Conservation (phyloP, 2,888 invertebrate genomes). For the Eulithis testata region DNA sequence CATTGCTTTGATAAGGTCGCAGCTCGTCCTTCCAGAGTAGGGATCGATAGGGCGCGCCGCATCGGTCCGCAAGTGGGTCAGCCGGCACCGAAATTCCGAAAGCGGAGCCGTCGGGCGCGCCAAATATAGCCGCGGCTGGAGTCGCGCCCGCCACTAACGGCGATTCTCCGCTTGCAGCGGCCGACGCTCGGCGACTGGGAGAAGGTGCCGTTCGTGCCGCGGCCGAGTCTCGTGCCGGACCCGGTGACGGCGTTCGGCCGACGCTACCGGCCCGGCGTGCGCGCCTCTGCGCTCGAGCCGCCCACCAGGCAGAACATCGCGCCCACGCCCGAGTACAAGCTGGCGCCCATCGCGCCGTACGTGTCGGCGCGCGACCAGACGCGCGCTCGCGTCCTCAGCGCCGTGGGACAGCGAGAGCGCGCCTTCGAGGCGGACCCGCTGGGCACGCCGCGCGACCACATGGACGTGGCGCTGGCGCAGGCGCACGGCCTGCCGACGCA, state of each 20-base stretch:
- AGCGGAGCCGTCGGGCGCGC: conserved; percentile 81
- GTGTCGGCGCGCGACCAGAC: conserved; percentile 88
- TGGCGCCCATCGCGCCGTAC: conserved; percentile 87
- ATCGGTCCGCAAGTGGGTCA: conserved; percentile 75
- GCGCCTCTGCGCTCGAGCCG: conserved; percentile 79
- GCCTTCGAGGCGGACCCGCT: conserved; percentile 84
- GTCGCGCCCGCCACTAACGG: conserved; percentile 79
- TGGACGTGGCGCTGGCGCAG: conserved; percentile 87
- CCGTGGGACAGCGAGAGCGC: conserved; percentile 85
- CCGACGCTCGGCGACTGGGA: conserved; percentile 92
- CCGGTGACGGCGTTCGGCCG: conserved; percentile 94
- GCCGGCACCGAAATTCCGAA: conserved; percentile 68
- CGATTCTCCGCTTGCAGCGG: conserved; percentile 88
- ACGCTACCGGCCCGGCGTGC: conserved; percentile 80
- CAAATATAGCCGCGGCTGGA: conserved; percentile 85
- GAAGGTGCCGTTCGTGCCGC: conserved; percentile 93
- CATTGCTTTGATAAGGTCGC: conserved; percentile 68
- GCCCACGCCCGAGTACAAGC: conserved; percentile 84
- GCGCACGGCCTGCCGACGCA: conserved; percentile 84
- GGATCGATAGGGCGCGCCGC: conserved; percentile 48
- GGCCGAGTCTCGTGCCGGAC: conserved; percentile 93
- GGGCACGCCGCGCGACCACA: conserved; percentile 85
- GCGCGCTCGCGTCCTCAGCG: conserved; percentile 85
- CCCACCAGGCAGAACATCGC: conserved; percentile 86
- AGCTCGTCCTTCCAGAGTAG: conserved; percentile 37